Conservation (phyloP, 2,888 invertebrate species). For the Drosophila gaucha region DNA sequence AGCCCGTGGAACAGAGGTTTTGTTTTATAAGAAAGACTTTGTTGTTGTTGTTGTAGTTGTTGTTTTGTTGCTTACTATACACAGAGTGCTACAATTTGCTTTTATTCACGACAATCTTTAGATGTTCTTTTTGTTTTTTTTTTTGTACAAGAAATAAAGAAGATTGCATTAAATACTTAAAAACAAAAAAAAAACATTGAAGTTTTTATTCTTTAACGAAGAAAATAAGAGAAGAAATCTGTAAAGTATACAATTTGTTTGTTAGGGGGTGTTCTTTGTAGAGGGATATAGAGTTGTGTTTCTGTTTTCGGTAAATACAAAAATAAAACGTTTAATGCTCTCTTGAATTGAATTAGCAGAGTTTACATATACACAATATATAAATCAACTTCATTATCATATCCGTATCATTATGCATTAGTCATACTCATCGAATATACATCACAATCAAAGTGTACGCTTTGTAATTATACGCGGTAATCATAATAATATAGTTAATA, state of each 20-base stretch:
- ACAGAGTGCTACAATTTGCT: conserved; percentile 69
- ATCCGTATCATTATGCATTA: conserved; percentile 75
- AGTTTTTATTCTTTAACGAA: conserved; percentile 34
- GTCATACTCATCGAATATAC: conserved; percentile 79
- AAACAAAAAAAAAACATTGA: conserved; percentile 40
- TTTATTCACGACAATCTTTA: conserved; percentile 65
- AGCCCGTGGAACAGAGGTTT: too few relatives aligned
- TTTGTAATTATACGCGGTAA: too few relatives aligned
- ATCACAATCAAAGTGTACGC: conserved; percentile 80
- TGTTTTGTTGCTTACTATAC: conserved; percentile 70
- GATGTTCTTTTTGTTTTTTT: conserved; percentile 18
- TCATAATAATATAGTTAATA: conserved; percentile 62
- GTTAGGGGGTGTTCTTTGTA: conserved; percentile 3
- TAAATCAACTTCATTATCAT: conserved; percentile 79
- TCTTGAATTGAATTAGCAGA: conserved; percentile 46
- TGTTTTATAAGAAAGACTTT: conserved; percentile 42
- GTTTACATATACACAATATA: conserved; percentile 68
- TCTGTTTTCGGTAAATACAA: conserved; percentile 40
- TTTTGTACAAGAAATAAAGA: conserved; percentile 53
- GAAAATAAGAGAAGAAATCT: conserved; percentile 31
- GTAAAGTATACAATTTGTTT: conserved; percentile 42
- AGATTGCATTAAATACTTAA: conserved; percentile 58
- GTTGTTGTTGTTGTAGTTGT: conserved; percentile 16
- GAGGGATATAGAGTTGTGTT: conserved; percentile 3
- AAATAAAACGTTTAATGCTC: conserved; percentile 55